Evolutionary conservation across 2,888 invertebrate genomes (phyloP), one percentile per base, ranked within the genome.

Genomic region (Resseliella maxima): DNA sequence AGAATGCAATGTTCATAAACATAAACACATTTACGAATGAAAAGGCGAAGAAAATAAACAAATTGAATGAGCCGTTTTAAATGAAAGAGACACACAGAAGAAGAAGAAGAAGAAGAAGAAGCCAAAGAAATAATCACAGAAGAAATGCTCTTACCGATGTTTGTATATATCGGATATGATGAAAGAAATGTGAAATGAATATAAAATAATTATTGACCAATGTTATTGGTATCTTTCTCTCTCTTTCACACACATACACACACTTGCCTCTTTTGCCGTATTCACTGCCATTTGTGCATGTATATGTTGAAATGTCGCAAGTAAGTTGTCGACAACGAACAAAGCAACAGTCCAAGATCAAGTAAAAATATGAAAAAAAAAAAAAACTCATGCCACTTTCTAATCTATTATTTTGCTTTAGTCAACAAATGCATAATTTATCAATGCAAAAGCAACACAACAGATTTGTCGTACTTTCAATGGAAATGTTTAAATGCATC

Each of bases 181-280:
- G 83, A 83, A 83, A 36, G 38, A 83, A 83, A 83, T 83, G 83
- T 83, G 83, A 83, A 83, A 83, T n/a, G 83, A 83, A 38, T 24
- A 83, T 83, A 35, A 83, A 83, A 83, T 38, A 83, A 83, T 83
- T 83, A 38, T 38, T 83, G 83, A 83, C 83, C 83, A 24, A 72
- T 72, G 72, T 31, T 72, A 72, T 72, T 72, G 31, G 72, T 72
- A 72, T 72, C 31, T 72, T 35, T 31, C 15, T 72, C 18, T 50
- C 46, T 50, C n/a, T n/a, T n/a, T n/a, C n/a, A n/a, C n/a, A n/a
- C n/a, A n/a, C n/a, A n/a, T n/a, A n/a, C n/a, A n/a, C n/a, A n/a
- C 46, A 50, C 8, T 50, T 18, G 24, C 1, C 24, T 10, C 24
- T 59, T n/a, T 59, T n/a, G n/a, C 24, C n/a, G 59, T 10, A 59